phyloP scores from a whole-genome alignment of 35 echinoderm and acorn worm genomes.

The Ophiothrix spiculata region DNA sequence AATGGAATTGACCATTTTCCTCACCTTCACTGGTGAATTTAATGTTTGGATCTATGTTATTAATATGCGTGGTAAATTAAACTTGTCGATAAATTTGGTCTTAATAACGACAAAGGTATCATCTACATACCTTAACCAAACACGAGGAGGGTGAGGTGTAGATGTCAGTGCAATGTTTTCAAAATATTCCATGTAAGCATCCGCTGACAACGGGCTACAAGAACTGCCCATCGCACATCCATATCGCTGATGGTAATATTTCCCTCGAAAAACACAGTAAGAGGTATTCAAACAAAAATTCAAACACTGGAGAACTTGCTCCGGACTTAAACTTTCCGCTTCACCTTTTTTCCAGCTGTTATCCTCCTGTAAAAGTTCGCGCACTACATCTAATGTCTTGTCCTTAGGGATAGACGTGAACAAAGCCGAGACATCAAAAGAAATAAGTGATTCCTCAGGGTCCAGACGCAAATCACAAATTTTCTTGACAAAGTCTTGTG shows the following conservation, averaged over 20 bases:
- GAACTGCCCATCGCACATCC: not conserved
- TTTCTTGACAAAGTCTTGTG: not conserved
- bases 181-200: not conserved
- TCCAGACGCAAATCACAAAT: not conserved
- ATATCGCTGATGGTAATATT: not conserved
- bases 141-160: not conserved
- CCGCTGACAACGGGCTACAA: not conserved
- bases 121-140: not conserved
- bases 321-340: not conserved
- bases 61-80: not conserved
- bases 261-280: not conserved
- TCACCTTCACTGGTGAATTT: not conserved
- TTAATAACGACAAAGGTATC: too few species aligned
- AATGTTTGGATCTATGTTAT: not conserved
- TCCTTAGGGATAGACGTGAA: not conserved
- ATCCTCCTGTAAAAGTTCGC: not conserved
- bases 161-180: not conserved
- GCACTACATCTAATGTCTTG: not conserved
- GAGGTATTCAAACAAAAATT: not conserved
- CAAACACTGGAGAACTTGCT: not conserved
- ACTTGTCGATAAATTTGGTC: too few species aligned
- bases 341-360: not conserved
- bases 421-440: conserved; percentile 3
- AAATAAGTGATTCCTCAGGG: not conserved
- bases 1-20: too few species aligned